Evolutionary conservation across 2,888 invertebrate genomes (phyloP).

Genomic region (Andrena trimmerana): DNA sequence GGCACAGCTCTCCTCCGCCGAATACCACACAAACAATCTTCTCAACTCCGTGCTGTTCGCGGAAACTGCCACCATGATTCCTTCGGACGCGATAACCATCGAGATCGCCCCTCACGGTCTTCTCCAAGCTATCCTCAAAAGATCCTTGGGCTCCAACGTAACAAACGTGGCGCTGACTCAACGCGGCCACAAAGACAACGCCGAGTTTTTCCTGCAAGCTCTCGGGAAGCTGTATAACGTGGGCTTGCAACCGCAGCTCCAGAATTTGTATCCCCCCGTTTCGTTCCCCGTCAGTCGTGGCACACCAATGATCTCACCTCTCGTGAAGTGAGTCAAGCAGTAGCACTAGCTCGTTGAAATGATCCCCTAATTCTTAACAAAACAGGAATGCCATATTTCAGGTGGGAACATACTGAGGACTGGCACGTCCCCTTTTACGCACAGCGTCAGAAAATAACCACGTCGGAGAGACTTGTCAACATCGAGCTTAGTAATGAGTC

Average conservation of each 20-base stretch:
- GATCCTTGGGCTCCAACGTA: constrained; percentile 90
- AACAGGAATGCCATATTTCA: constrained; percentile 68
- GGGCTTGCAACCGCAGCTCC: constrained; percentile 91
- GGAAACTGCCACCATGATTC: constrained; percentile 92
- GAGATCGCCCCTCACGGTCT: constrained; percentile 97
- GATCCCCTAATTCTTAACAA: too few species aligned
- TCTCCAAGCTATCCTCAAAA: constrained; percentile 93
- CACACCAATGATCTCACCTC: constrained; percentile 93
- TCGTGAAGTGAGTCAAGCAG: constrained; percentile 86
- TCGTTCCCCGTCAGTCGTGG: constrained; percentile 94
- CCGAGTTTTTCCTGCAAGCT: constrained; percentile 87
- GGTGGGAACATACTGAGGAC: constrained; percentile 94
- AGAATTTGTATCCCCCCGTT: constrained; percentile 91
- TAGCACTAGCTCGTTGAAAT: not conserved
- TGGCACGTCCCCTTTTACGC: constrained; percentile 91
- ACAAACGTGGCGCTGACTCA: constrained; percentile 92
- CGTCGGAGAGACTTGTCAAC: constrained; percentile 88
- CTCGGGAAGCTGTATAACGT: constrained; percentile 91
- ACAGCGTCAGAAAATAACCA: constrained; percentile 89
- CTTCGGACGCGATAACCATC: constrained; percentile 92
- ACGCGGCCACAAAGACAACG: constrained; percentile 89
- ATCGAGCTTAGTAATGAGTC: constrained; percentile 89
- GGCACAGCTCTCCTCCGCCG: constrained; percentile 91
- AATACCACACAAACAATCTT: constrained; percentile 95
- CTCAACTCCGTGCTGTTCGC: constrained; percentile 90